Evolutionary conservation across 2,113 vertebrate species (phyloP), one percentile per base, ranked within the genome.

Genomic region (Taurulus bubalis): DNA sequence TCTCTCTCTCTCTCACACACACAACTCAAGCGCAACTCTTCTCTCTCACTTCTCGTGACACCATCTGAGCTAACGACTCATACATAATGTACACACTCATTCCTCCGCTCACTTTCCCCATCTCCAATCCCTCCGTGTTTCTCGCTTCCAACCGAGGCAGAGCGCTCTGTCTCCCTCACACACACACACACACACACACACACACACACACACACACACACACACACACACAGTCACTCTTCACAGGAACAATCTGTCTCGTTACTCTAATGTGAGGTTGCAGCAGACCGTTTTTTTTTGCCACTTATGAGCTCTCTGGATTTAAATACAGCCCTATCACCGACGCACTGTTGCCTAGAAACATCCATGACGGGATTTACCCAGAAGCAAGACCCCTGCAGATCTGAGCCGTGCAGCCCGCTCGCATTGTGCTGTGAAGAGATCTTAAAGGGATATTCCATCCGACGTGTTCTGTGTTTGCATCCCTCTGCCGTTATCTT

Each of bases 201-300:
- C 71, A 60, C 30, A 81, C 78, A 79, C 59, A 85, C 22, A 60
- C 40, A 62, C 58, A 65, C 14, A 38, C 38, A 38, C 38, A 38
- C 70, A 53, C 36, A 58, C 32, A 82, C 79, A 80, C 62, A 85
- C 8, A 81, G 55, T 84, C 77, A 73, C 73, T 89, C 76, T 90
- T 91, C 90, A 89, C 91, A 87, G 90, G 91, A 92, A 94, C 91
- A 93, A 87, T 89, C 80, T 91, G 85, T 91, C 90, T 77, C 34
- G 69, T 71, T 90, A 30, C 58, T 59, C 28, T 59, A 77, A 84
- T 83, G 88, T 82, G 89, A 90, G 85, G 87, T 90, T 76, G 18
- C 69, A 34, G 70, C 59, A 22, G 79, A 71, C 83, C 38, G 55
- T 71, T 92, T 87, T 71, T 92, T 87, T 79, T 58, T 15, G 5